These are phyloP conservation scores for Anoura caudifer DNA, from an alignment of 2,113 vertebrate genomes.

Conservation along the genomic window DNA sequence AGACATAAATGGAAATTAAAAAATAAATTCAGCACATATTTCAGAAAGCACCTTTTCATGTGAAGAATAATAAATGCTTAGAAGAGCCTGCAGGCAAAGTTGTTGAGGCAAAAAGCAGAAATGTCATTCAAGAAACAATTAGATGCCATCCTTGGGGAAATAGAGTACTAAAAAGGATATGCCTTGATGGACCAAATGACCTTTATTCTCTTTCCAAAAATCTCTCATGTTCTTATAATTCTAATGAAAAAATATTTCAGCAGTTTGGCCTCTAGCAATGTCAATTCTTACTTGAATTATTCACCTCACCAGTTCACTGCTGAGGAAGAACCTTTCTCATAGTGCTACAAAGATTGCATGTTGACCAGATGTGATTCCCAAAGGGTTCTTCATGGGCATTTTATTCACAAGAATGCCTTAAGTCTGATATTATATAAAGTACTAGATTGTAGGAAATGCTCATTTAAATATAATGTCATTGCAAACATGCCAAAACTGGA, in stretches of 20 bases:
- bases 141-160: constrained; percentile 78
- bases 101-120: constrained; percentile 75
- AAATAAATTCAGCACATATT: constrained; percentile 78
- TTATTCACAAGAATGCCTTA: constrained; percentile 29
- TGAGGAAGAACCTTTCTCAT: constrained; percentile 45
- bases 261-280: constrained; percentile 79
- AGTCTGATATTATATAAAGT: background rate
- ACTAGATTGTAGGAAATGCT: background rate
- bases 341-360: constrained; percentile 52
- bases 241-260: constrained; percentile 74
- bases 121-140: constrained; percentile 82
- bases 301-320: constrained; percentile 57
- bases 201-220: constrained; percentile 78
- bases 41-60: constrained; percentile 78
- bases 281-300: constrained; percentile 78
- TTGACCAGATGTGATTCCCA: background rate
- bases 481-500: background rate
- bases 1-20: constrained; percentile 79
- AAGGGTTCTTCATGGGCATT: background rate
- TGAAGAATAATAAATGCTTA: constrained; percentile 76
- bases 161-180: constrained; percentile 69
- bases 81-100: constrained; percentile 77
- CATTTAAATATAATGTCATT: background rate
- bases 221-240: constrained; percentile 73
- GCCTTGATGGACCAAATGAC: constrained; percentile 79